These are phyloP conservation scores for Pterostichus niger DNA, from an alignment of 2,888 invertebrate genomes.

Conservation along the genomic window DNA sequence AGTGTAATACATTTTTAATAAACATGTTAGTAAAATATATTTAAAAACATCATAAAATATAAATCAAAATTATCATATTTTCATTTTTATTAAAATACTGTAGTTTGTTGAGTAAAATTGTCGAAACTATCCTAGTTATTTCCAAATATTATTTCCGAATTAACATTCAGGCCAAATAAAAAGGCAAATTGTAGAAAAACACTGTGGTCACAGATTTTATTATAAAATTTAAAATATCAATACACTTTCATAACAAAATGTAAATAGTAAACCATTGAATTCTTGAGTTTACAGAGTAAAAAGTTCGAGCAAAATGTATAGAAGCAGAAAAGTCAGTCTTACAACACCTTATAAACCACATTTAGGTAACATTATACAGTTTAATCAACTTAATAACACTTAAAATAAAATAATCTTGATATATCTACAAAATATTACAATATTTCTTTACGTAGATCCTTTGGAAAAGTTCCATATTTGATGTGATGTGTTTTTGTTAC, in stretches of 20 bases:
- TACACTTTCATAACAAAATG: conserved; percentile 30
- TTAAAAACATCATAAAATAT: conserved; percentile 1
- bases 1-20: conserved; percentile 27
- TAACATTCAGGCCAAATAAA: too few relatives aligned
- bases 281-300: conserved; percentile 22
- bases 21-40: conserved; percentile 19
- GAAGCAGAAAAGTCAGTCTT: conserved; percentile 38
- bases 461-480: conserved; percentile 55
- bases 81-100: background rate
- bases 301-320: background rate
- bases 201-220: conserved; percentile 26
- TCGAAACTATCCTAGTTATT: too few relatives aligned
- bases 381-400: conserved; percentile 10
- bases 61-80: background rate
- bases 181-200: background rate
- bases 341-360: conserved; percentile 40
- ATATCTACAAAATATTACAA: conserved; percentile 6
- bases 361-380: conserved; percentile 44
- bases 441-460: conserved; percentile 17
- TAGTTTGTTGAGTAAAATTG: too few relatives aligned
- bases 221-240: conserved; percentile 48
- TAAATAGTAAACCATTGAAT: background rate
- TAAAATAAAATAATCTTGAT: background rate
- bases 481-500: conserved; percentile 25
- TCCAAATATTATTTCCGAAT: too few relatives aligned